phyloP scores from a whole-genome alignment of 2,888 invertebrate genomes.

The Acholoe squamosa region DNA sequence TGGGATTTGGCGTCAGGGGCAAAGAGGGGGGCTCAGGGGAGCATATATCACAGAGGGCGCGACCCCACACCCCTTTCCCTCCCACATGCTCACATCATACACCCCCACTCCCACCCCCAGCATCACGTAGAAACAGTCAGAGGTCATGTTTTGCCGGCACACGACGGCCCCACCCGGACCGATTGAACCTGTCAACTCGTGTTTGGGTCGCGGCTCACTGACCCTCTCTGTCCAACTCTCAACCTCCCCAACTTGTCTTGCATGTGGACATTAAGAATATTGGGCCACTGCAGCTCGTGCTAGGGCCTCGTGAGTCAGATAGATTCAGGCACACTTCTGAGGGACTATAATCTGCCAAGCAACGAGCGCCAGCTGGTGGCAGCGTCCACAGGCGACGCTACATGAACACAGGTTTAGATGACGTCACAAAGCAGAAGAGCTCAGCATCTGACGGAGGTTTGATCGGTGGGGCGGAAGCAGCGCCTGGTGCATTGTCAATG shows the following conservation, averaged over 20 bases:
- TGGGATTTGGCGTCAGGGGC: constrained; percentile 36
- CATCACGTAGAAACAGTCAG: background rate
- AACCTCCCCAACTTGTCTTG: constrained; percentile 1
- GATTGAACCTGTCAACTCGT: constrained; percentile 53
- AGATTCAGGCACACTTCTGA: constrained; percentile 31
- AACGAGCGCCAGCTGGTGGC: constrained; percentile 47
- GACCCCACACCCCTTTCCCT: background rate
- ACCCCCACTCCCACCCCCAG: background rate
- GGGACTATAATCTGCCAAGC: constrained; percentile 47
- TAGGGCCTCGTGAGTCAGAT: constrained; percentile 42
- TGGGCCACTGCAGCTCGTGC: background rate
- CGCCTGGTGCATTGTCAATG: background rate
- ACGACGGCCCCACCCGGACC: background rate
- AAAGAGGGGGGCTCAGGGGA: background rate
- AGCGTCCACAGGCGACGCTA: background rate
- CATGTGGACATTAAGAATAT: constrained; percentile 61
- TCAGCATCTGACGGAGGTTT: constrained; percentile 9
- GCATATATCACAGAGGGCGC: constrained; percentile 40
- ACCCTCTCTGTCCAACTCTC: background rate
- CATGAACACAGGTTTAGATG: constrained; percentile 42
- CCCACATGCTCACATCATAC: no score
- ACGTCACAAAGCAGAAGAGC: constrained; percentile 50
- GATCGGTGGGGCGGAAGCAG: constrained; percentile 43
- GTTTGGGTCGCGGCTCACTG: constrained; percentile 28
- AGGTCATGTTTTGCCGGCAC: constrained; percentile 49